phyloP scores from a whole-genome alignment of 2,797 vertebrate species.

The Epinephelus awoara region DNA sequence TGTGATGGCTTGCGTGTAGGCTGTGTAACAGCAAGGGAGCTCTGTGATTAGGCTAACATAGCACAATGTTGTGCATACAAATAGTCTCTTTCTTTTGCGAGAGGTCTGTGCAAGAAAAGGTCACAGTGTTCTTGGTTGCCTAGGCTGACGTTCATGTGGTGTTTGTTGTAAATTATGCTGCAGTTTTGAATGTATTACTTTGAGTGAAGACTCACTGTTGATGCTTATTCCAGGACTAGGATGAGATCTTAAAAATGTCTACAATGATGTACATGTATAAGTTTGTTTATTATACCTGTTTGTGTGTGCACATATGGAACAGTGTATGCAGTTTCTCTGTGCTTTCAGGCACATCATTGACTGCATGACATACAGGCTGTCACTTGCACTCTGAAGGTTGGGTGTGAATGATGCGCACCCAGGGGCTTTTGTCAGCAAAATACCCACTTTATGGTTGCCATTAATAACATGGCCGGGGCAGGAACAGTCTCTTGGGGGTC shows the following conservation, averaged over 20 bases:
- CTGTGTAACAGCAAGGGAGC: conserved; percentile 44
- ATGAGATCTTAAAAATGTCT: conserved; percentile 2
- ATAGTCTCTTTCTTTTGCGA: conserved; percentile 30
- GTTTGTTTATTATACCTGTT: not conserved
- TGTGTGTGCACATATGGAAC: not conserved
- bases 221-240: conserved; percentile 4
- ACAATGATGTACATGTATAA: not conserved
- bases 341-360: conserved; percentile 41
- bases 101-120: conserved; percentile 41
- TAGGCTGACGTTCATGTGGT: conserved; percentile 21
- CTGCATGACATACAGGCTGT: conserved; percentile 57
- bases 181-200: conserved; percentile 31
- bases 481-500: conserved; percentile 48
- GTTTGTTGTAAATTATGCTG: conserved; percentile 25
- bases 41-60: conserved; percentile 39
- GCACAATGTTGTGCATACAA: conserved; percentile 42
- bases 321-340: conserved; percentile 3
- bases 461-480: conserved; percentile 62
- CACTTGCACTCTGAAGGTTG: conserved; percentile 36
- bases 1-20: conserved; percentile 47
- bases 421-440: conserved; percentile 73
- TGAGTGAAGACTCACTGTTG: not conserved
- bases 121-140: conserved; percentile 31
- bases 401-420: conserved; percentile 65
- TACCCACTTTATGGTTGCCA: conserved; percentile 65